These are phyloP conservation scores for Chloroceryle aenea DNA, from an alignment of 2,113 vertebrate species.

Conservation along the genomic window DNA sequence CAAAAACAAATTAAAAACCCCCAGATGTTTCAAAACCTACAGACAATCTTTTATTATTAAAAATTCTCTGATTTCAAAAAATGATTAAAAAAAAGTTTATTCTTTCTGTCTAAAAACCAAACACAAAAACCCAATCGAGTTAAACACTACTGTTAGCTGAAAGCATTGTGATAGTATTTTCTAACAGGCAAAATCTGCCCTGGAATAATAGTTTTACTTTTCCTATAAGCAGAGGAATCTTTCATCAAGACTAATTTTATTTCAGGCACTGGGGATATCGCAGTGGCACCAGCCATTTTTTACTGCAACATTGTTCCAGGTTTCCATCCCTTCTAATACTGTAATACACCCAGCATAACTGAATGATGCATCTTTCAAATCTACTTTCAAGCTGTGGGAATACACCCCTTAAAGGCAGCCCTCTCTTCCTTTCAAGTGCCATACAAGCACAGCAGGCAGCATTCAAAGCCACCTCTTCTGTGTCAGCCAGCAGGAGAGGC, in stretches of 20 bases:
- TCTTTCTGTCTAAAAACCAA: neutral
- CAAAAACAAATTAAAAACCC: neutral
- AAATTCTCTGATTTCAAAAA: neutral
- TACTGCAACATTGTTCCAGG: neutral
- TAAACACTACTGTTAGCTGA: neutral
- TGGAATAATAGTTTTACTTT: neutral
- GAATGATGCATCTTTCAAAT: neutral
- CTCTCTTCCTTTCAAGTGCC: slow-evolving; percentile 32
- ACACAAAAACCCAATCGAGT: neutral
- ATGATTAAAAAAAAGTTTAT: neutral
- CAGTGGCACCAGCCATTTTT: neutral
- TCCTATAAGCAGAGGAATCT: neutral
- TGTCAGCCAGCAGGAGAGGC: neutral
- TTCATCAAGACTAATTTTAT: neutral
- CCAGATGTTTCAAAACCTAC: neutral
- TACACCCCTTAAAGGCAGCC: neutral
- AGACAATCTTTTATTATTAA: neutral
- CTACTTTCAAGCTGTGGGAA: neutral
- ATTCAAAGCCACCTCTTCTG: slow-evolving; percentile 32
- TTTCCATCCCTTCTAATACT: neutral
- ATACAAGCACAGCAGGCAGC: slow-evolving; percentile 33
- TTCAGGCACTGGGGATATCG: neutral
- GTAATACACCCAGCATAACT: neutral
- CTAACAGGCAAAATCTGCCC: neutral
- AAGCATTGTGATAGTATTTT: neutral